phyloP scores from a whole-genome alignment of 2,797 vertebrate genomes.

The Fringilla coelebs region DNA sequence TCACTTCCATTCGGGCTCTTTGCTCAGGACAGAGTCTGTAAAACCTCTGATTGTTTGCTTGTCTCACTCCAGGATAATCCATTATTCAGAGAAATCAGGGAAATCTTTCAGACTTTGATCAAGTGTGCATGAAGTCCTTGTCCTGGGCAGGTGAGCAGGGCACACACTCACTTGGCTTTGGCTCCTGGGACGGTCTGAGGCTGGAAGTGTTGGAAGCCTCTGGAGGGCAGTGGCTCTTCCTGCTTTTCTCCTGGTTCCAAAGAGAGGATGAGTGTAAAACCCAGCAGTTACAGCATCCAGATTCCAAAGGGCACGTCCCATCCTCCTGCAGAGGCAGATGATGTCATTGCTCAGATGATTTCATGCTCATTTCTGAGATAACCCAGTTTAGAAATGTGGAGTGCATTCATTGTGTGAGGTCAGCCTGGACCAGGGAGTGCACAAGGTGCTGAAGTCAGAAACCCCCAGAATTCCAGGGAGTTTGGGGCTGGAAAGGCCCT shows the following conservation, averaged over 20 bases:
- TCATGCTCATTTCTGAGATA: neutral
- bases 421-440: neutral
- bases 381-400: neutral
- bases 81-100: neutral
- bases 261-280: neutral
- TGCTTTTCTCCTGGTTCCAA: neutral
- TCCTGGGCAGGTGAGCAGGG: neutral
- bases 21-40: neutral
- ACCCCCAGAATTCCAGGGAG: neutral
- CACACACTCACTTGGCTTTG: fast-evolving
- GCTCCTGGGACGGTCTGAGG: fast-evolving
- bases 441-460: neutral
- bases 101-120: neutral
- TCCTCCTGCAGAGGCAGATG: neutral
- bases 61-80: neutral
- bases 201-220: neutral
- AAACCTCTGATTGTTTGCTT: neutral
- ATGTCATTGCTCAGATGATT: neutral
- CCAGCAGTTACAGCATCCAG: fast-evolving
- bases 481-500: neutral
- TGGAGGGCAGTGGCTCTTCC: neutral
- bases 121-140: neutral
- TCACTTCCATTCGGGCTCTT: neutral
- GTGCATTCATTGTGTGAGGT: neutral
- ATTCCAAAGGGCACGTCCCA: fast-evolving